Evolutionary conservation across 2,888 invertebrate species (phyloP), one percentile per base, ranked within the genome.

Genomic region (Euclidia mi): DNA sequence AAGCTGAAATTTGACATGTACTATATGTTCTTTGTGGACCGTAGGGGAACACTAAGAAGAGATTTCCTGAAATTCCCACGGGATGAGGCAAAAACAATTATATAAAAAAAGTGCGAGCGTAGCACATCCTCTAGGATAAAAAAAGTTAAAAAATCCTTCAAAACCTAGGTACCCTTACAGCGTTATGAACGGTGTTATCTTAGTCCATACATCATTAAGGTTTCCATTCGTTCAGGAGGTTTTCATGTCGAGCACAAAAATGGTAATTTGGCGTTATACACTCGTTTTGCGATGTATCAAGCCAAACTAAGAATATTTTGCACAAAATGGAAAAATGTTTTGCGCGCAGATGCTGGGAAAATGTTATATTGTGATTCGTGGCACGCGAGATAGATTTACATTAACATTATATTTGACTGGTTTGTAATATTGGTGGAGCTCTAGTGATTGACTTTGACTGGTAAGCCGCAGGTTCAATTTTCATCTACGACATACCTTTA

Each of bases 161-260:
- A 11, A 44, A 49, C 14, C 10, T 49, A 53, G 56, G 52, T 42
- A 48, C 11, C 25, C 28, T 58, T 51, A 35, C 38, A 12, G 7
- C 28, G 20, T 31, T 34, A 28, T 42, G 31, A 41, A 55, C 32
- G 31, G 38, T 49, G 57, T 65, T 83, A 84, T 84, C 82, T 72
- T 66, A 58, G 62, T 82, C 81, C 76, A 84, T 81, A 80, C 82
- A 70, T 79, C 85, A 85, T 85, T 85, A 78, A 82, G 84, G 82
- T 81, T 79, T 79, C 70, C 76, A 60, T 71, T 71, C 67, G 47
- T n/a, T n/a, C n/a, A 61, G 61, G 58, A 58, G 69, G 76, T 82
- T 82, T 81, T n/a, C n/a, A n/a, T 74, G 72, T 78, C 65, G 74
- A 67, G 75, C 40, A 67, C 67, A 86, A 82, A 85, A 84, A 84